These are phyloP conservation scores for Huso huso DNA, from an alignment of 2,797 vertebrate species.

Conservation along the genomic window DNA sequence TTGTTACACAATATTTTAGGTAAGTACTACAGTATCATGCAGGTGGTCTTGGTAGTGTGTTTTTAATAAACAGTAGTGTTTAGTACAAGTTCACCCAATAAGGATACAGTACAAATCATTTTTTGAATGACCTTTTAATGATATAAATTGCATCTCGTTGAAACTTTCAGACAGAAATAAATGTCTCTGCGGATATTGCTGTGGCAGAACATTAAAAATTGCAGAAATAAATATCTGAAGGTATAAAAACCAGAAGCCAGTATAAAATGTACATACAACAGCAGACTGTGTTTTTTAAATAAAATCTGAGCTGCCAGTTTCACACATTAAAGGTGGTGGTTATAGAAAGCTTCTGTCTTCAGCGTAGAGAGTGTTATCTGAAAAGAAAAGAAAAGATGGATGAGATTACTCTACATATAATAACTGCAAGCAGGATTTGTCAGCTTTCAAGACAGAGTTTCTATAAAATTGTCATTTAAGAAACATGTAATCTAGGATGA, in stretches of 20 bases:
- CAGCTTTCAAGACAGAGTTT: no score
- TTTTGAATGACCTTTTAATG: constrained; percentile 55
- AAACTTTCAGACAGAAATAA: constrained; percentile 13
- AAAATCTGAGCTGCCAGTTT: constrained; percentile 44
- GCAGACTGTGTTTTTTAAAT: constrained; percentile 40
- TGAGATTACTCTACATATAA: not conserved
- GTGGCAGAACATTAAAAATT: constrained; percentile 66
- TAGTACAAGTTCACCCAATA: not conserved
- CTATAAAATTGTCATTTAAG: no score
- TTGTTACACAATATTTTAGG: no score
- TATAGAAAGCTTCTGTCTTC: constrained; percentile 31
- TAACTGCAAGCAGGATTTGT: no score
- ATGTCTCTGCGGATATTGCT: constrained; percentile 6
- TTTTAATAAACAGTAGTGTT: no score
- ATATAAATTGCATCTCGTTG: constrained; percentile 29
- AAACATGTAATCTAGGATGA: no score
- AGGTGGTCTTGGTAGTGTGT: no score
- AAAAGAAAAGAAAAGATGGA: constrained; percentile 10
- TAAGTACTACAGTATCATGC: no score
- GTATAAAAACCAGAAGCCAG: constrained; percentile 50
- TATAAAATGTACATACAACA: constrained; percentile 37
- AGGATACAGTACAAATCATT: not conserved
- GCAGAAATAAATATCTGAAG: constrained; percentile 5
- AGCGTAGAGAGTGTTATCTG: constrained; percentile 49
- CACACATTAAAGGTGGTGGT: constrained; percentile 36